Base-by-base conservation (phyloP, 1,140 invertebrate species). In the Hycleus phaleratus region DNA sequence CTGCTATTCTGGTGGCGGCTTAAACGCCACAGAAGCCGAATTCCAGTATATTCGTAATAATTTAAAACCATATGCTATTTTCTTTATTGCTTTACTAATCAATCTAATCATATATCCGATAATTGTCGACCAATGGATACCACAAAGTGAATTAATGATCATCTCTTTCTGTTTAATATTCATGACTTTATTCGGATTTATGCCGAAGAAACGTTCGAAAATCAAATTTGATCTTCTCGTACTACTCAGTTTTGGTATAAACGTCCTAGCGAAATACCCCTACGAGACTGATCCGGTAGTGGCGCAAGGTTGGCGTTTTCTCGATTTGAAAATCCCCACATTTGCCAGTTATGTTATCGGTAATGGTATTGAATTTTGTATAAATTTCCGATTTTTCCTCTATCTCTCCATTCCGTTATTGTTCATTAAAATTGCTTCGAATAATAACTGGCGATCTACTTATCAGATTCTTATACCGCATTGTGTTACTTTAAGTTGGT, bases 401-500 rank as follows among this genome's bases (percentile, higher is more conserved):
- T 91, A 91, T 63, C 70, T 90, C 0, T 66, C 88, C 5, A 90
- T 92, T 49, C 88, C 88, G 0, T 67, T 84, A 0, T 81, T 92
- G 11, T 80, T 92, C 47, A 62, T 85, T 0, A 77, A 82, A 61
- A 85, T 93, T 81, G 87, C 88, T 1, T 78, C 79, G 0, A 76
- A 84, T 38, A 82, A 85, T 9, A 79, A 82, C 46, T 92, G 89
- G 88, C 79, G 83, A 48, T 90, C 90, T 1, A 83, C 83, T 9
- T 90, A 91, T 65, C 84, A 83, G 54, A 84, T 80, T 32, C 73
- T 91, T 0, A 82, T 93, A 40, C 90, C 91, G 0, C 91, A 93
- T 73, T 88, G 90, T 46, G 87, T 93, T 0, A 90, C 88, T 0
- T 76, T 92, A 4, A 89, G 88, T 65, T 93, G 91, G 91, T 83